A percentile compares a stretch with the other conserved stretches of the same genome.
These are phyloP conservation scores for Isurus oxyrinchus DNA, from an alignment of 2,113 vertebrate genomes.

Conservation along the genomic window DNA sequence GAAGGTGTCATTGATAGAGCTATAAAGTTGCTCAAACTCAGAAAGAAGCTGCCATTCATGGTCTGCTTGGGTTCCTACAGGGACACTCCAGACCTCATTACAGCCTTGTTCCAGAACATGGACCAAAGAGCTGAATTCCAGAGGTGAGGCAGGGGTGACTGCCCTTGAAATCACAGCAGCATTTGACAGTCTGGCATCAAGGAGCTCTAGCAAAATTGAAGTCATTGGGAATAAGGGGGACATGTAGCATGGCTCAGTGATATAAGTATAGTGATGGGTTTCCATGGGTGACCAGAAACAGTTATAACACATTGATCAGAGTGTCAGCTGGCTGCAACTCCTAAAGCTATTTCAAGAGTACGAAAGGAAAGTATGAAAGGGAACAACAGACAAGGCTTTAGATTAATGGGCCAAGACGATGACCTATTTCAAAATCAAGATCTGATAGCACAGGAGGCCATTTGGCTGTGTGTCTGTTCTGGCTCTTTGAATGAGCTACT, in stretches of 20 bases:
- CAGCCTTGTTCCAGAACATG: too few relatives aligned
- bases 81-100: too few relatives aligned
- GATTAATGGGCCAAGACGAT: background rate
- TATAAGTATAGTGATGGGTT: background rate
- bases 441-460: background rate
- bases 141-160: too few relatives aligned
- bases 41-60: too few relatives aligned
- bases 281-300: background rate
- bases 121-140: too few relatives aligned
- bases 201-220: too few relatives aligned
- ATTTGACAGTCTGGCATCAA: too few relatives aligned
- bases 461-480: background rate
- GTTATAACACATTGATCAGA: background rate
- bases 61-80: too few relatives aligned
- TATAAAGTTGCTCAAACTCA: too few relatives aligned
- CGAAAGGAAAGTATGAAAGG: background rate
- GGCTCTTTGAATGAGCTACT: background rate
- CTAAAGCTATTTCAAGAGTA: background rate
- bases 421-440: background rate
- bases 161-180: too few relatives aligned
- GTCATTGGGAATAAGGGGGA: too few relatives aligned
- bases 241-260: background rate
- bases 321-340: background rate
- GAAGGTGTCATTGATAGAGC: too few relatives aligned
- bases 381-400: background rate